A percentile compares a stretch with the other conserved stretches of the same genome.
phyloP scores from a whole-genome alignment of 2,113 vertebrate species.

The Zootoca vivipara region DNA sequence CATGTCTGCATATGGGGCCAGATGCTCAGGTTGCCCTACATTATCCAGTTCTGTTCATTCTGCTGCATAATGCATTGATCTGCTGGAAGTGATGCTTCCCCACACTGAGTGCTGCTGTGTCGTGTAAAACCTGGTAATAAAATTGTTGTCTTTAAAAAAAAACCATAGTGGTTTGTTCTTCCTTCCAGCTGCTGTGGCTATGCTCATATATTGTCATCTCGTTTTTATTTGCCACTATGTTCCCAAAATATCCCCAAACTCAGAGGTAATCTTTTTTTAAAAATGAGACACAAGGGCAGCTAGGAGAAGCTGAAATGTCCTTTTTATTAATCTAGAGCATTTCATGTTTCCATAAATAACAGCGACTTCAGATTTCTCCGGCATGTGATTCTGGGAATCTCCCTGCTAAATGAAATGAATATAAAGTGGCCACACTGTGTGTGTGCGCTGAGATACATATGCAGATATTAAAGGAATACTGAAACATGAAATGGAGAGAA shows the following conservation, averaged over 20 bases:
- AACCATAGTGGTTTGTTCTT: background rate
- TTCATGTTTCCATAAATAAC: constrained; percentile 14
- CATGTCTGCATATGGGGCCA: background rate
- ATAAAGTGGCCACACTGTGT: background rate
- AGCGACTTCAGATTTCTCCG: background rate
- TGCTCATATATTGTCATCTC: background rate
- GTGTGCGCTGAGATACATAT: background rate
- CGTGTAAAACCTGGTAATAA: background rate
- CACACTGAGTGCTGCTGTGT: background rate
- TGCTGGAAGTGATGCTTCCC: background rate
- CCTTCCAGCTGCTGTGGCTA: background rate
- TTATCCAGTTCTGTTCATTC: background rate
- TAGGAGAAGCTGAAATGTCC: background rate
- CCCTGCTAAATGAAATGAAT: background rate
- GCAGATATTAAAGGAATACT: background rate
- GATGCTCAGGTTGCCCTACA: background rate
- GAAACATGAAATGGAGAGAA: background rate
- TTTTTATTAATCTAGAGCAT: background rate
- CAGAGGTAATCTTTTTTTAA: background rate
- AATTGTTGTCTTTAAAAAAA: background rate
- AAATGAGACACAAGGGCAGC: background rate
- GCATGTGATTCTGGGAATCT: background rate
- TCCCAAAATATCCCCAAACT: background rate
- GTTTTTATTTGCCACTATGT: background rate
- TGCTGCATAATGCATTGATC: background rate